These are phyloP conservation scores for Scomber colias DNA, from an alignment of 2,113 vertebrate species.

Conservation along the genomic window DNA sequence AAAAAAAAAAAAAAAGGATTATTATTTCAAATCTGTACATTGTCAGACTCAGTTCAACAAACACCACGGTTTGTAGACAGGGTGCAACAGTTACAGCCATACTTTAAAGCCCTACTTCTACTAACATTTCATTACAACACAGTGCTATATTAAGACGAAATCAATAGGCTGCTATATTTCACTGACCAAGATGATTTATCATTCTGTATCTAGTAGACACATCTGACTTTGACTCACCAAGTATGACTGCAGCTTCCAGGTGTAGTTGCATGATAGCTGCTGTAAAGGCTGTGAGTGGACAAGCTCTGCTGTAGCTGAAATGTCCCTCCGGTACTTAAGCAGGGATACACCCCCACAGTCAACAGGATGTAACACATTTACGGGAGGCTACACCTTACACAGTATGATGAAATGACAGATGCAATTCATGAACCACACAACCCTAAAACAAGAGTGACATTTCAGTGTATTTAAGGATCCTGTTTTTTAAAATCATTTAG, in stretches of 20 bases:
- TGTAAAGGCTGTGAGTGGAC: constrained; percentile 31
- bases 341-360: constrained; percentile 54
- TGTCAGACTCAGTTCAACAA: no score
- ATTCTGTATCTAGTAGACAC: no score
- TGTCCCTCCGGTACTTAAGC: constrained; percentile 17
- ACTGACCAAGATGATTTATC: background rate
- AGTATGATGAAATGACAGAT: constrained; percentile 13
- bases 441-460: background rate
- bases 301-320: constrained; percentile 42
- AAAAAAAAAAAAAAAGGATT: background rate
- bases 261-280: constrained; percentile 52
- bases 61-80: background rate
- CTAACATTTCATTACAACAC: background rate
- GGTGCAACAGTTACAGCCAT: background rate
- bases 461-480: no score
- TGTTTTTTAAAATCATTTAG: no score
- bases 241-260: constrained; percentile 43
- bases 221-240: constrained; percentile 66
- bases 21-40: background rate
- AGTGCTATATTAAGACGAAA: background rate
- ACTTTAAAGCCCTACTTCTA: background rate
- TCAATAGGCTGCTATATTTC: background rate
- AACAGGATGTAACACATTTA: constrained; percentile 55
- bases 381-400: constrained; percentile 15
- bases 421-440: background rate